Evolutionary conservation across 2,113 vertebrate species (phyloP).

Genomic region (Acrocephalus kingi): DNA sequence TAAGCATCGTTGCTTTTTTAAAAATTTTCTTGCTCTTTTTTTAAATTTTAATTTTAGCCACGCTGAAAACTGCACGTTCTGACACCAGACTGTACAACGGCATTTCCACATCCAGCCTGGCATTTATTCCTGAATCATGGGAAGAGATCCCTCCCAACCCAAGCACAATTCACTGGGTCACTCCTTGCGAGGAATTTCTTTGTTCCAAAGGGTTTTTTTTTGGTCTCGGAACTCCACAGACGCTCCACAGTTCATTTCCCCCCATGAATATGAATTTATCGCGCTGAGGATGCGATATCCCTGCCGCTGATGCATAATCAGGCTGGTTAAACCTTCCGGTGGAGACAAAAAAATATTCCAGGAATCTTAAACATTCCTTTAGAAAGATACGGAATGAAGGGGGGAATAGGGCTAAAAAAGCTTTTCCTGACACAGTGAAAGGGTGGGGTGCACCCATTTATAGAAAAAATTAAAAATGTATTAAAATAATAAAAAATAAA

Average conservation of each 20-base stretch:
- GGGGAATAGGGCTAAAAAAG: neutral
- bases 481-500: no score
- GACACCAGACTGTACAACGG: neutral
- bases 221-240: neutral
- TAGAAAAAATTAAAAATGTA: neutral
- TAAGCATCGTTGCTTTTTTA: neutral
- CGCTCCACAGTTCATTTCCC: neutral
- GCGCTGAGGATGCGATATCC: neutral
- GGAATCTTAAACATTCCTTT: slow-evolving; percentile 52
- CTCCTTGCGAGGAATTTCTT: slow-evolving; percentile 20
- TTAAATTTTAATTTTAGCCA: neutral
- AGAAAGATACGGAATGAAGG: neutral
- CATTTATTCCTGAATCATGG: neutral
- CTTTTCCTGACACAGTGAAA: neutral
- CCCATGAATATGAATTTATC: slow-evolving; percentile 10
- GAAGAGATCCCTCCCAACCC: neutral
- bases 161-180: neutral
- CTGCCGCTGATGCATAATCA: neutral
- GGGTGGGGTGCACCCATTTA: neutral
- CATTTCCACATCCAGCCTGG: neutral
- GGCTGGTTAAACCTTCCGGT: slow-evolving; percentile 16
- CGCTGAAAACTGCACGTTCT: neutral
- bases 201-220: neutral
- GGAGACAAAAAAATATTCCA: slow-evolving; percentile 62
- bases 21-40: neutral